Base-by-base conservation (phyloP, 2,113 vertebrate genomes). In the Lepidiolamprologus cunningtoni region DNA sequence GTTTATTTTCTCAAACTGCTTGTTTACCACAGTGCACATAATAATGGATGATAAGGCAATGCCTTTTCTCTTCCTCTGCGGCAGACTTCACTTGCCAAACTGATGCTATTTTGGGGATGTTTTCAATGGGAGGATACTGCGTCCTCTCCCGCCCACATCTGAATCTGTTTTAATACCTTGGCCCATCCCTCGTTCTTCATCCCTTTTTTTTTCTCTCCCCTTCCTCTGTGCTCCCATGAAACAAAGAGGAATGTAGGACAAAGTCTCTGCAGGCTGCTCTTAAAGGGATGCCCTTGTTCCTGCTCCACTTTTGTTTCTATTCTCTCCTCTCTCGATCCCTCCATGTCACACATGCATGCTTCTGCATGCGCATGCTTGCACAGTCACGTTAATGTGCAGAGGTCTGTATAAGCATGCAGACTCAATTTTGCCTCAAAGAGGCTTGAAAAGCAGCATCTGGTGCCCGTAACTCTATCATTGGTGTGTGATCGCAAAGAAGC, bases 201-300 rank as follows among this genome's bases (percentile, higher is more conserved):
- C 81, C 85, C 84, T 45, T 28, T 10, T 5, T 68, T 89, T 85
- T 40, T 31, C 89, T 31, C 89, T 68, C 11, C 87, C 52, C 57
- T 87, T 91, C 71, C 86, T 89, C 73, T 89, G 57, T 88, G 87
- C 89, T 90, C 91, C 87, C 85, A 84, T 91, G 85, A 87, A 95
- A 91, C 86, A 92, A 84, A 90, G 86, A 81, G 85, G 90, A 93
- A 96, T 96, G 91, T 96, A 96, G 95, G 95, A 93, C 95, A 96
- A 81, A 90, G 91, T 94, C 93, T 94, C 93, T 89, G 90, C 79
- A 93, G 92, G 89, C 90, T 82, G 78, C 93, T 93, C 88, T 95
- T 93, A 81, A 94, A 95, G 95, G 95, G 91, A 96, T 94, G 95
- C 94, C 95, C 94, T 95, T 94, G 91, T 95, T 95, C 91, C 88